Conservation (phyloP, 1,140 invertebrate genomes). For the Drosophila fuyamai region DNA sequence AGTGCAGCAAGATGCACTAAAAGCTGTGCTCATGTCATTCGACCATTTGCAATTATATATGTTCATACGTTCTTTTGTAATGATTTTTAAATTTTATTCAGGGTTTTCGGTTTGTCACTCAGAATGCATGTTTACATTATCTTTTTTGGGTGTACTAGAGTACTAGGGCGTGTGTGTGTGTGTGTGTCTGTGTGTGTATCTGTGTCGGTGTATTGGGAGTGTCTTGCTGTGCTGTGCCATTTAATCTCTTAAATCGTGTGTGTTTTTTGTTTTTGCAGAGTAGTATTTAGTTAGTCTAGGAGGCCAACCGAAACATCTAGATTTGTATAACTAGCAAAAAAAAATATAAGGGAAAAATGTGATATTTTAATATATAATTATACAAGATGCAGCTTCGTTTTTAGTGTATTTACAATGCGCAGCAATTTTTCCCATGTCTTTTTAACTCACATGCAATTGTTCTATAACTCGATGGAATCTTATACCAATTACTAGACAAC, state of each 20-base stretch:
- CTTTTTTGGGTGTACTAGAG: constrained; percentile 7
- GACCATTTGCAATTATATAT: too few relatives aligned
- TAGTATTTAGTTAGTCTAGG: constrained; percentile 27
- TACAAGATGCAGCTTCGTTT: constrained; percentile 11
- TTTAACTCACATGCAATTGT: constrained; percentile 16
- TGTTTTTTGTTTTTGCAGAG: not conserved
- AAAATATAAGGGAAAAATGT: constrained; percentile 12
- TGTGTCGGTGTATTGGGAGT: not conserved
- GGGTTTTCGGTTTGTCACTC: constrained; percentile 21
- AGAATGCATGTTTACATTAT: constrained; percentile 14
- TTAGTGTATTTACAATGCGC: constrained; percentile 30
- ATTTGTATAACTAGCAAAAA: constrained; percentile 20
- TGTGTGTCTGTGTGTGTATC: constrained; percentile 9
- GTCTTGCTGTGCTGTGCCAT: constrained; percentile 26
- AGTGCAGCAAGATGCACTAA: not conserved
- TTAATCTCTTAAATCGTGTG: constrained; percentile 23
- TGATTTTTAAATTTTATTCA: constrained; percentile 35
- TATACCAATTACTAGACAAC: constrained; percentile 25
- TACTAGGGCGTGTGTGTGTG: constrained; percentile 7
- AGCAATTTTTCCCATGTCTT: constrained; percentile 14
- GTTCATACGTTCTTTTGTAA: not conserved
- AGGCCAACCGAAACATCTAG: constrained; percentile 26
- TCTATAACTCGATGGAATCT: constrained; percentile 22
- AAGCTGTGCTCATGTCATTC: not conserved
- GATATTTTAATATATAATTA: constrained; percentile 20